A percentile compares a stretch with the other conserved stretches of the same genome.
Evolutionary conservation across 2,113 vertebrate species (phyloP).

Genomic region (Steatornis caripensis): DNA sequence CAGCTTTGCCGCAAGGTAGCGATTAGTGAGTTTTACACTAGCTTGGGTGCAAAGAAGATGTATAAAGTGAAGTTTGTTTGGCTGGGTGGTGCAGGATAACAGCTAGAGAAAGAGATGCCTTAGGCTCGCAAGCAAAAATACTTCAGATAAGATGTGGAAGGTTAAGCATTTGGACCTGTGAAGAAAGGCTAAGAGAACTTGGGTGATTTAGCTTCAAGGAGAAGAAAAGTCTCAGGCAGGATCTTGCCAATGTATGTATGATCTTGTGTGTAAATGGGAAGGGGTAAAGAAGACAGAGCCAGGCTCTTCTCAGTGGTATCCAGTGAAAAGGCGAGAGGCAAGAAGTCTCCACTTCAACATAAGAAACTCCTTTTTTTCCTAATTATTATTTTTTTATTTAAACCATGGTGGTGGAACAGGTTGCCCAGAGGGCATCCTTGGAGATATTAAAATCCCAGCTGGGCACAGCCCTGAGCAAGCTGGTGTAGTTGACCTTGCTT

Average conservation of each 20-base stretch:
- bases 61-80: neutral
- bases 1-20: neutral
- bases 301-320: neutral
- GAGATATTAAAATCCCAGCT: neutral
- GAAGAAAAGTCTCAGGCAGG: neutral
- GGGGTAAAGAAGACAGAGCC: neutral
- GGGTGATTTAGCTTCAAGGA: neutral
- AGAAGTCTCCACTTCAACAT: neutral
- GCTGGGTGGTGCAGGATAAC: neutral
- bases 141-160: neutral
- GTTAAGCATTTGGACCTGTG: neutral
- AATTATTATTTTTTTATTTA: no score
- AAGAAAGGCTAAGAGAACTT: neutral
- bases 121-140: neutral
- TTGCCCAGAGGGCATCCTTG: neutral
- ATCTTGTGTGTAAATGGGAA: neutral
- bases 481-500: neutral
- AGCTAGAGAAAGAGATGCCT: neutral
- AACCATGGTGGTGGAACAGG: neutral
- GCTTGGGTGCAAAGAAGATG: neutral
- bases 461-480: neutral
- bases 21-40: neutral
- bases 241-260: neutral
- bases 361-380: no score
- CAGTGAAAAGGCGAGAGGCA: neutral